Percentiles rank a stretch among this genome's conserved stretches.
phyloP scores from a whole-genome alignment of 1,140 invertebrate species.

The Latrodectus geometricus region DNA sequence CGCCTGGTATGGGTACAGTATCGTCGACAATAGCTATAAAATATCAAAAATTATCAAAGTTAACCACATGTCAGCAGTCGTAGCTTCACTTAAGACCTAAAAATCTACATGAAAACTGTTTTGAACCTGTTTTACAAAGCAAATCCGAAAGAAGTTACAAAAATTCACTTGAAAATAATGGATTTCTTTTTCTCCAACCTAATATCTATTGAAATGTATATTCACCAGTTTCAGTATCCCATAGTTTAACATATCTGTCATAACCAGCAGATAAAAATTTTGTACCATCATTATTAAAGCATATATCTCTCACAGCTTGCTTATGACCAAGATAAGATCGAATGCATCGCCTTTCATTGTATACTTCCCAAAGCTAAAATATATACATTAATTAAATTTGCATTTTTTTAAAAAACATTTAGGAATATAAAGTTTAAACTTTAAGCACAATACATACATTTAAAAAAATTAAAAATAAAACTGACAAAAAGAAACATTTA shows the following conservation, averaged over 20 bases:
- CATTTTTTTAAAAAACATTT: background rate
- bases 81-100: too few relatives aligned
- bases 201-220: background rate
- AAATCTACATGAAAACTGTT: too few relatives aligned
- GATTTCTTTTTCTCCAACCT: too few relatives aligned
- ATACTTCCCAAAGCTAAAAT: constrained; percentile 95
- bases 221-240: constrained; percentile 95
- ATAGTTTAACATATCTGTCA: constrained; percentile 93
- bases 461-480: too few relatives aligned
- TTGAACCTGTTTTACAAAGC: too few relatives aligned
- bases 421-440: background rate
- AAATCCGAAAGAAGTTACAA: too few relatives aligned
- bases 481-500: too few relatives aligned
- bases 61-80: too few relatives aligned
- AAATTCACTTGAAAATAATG: too few relatives aligned
- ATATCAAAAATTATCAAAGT: too few relatives aligned
- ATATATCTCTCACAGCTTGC: constrained; percentile 95
- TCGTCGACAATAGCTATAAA: too few relatives aligned
- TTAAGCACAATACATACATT: background rate
- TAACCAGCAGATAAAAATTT: constrained; percentile 93
- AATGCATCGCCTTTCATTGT: constrained; percentile 93
- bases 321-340: constrained; percentile 96
- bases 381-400: background rate
- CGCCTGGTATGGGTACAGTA: too few relatives aligned
- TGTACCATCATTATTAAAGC: constrained; percentile 94